Evolutionary conservation across 2,888 invertebrate genomes (phyloP).

Genomic region (Platerodrilus igneus): DNA sequence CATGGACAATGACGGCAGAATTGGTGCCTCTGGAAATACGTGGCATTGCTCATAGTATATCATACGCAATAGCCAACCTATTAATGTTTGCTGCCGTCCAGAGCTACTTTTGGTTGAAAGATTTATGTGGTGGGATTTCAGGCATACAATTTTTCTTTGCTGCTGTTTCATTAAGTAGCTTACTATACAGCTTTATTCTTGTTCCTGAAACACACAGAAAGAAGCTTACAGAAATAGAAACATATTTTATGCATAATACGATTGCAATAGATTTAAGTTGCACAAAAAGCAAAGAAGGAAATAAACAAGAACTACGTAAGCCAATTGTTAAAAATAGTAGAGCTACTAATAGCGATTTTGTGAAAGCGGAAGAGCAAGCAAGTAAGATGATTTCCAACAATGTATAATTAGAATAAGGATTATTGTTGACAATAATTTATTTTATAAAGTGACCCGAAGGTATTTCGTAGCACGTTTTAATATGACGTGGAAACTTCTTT

Average conservation of each 20-base stretch:
- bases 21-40: conserved; percentile 58
- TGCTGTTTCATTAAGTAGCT: conserved; percentile 45
- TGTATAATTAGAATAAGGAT: no score
- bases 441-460: no score
- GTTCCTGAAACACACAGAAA: conserved; percentile 51
- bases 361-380: no score
- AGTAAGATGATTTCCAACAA: no score
- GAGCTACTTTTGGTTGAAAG: conserved; percentile 45
- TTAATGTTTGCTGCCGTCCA: conserved; percentile 57
- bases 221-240: conserved; percentile 48
- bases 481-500: no score
- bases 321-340: conserved; percentile 26
- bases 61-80: conserved; percentile 54
- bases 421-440: no score
- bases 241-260: conserved; percentile 48
- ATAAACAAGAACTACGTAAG: conserved; percentile 10
- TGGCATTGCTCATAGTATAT: conserved; percentile 56
- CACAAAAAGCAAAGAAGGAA: conserved; percentile 15
- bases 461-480: no score
- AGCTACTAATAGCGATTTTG: conserved; percentile 18
- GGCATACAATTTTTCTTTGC: conserved; percentile 57
- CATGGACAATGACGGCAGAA: conserved; percentile 65
- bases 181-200: conserved; percentile 45
- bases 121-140: conserved; percentile 47
- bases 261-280: conserved; percentile 30